phyloP scores from a whole-genome alignment of 2,888 invertebrate genomes.

The Cosmopolites sordidus region DNA sequence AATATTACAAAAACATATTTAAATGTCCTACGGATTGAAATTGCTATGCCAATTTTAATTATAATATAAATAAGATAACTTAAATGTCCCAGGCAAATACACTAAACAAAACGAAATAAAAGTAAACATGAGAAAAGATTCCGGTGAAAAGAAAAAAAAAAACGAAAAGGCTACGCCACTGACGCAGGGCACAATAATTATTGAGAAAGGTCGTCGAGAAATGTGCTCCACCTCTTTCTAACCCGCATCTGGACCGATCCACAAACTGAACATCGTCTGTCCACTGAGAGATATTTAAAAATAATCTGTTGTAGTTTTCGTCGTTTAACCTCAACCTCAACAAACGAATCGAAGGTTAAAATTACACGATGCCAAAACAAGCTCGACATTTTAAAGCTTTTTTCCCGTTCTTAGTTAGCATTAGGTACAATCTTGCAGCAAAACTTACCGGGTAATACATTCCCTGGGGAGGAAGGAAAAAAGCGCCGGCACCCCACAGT shows the following conservation, averaged over 20 bases:
- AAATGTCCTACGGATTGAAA: too few relatives aligned
- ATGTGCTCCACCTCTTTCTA: conserved; percentile 15
- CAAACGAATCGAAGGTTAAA: conserved; percentile 18
- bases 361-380: conserved; percentile 14
- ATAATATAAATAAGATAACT: too few relatives aligned
- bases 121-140: background rate
- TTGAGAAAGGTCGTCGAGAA: conserved; percentile 24
- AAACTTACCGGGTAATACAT: conserved; percentile 92
- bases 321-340: conserved; percentile 25
- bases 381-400: background rate
- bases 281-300: conserved; percentile 12
- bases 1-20: too few relatives aligned
- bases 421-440: background rate
- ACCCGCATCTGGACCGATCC: conserved; percentile 13
- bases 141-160: background rate
- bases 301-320: conserved; percentile 17
- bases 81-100: too few relatives aligned
- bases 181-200: conserved; percentile 6
- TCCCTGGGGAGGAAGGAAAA: conserved; percentile 94
- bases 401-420: background rate
- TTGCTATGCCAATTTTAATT: too few relatives aligned
- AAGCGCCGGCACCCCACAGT: conserved; percentile 96
- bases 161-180: conserved; percentile 14
- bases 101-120: too few relatives aligned
- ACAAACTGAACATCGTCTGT: conserved; percentile 11